Percentiles rank a stretch among this genome's conserved stretches.
These are phyloP conservation scores for Podargus strigoides DNA, from an alignment of 2,797 vertebrate genomes.

Conservation along the genomic window DNA sequence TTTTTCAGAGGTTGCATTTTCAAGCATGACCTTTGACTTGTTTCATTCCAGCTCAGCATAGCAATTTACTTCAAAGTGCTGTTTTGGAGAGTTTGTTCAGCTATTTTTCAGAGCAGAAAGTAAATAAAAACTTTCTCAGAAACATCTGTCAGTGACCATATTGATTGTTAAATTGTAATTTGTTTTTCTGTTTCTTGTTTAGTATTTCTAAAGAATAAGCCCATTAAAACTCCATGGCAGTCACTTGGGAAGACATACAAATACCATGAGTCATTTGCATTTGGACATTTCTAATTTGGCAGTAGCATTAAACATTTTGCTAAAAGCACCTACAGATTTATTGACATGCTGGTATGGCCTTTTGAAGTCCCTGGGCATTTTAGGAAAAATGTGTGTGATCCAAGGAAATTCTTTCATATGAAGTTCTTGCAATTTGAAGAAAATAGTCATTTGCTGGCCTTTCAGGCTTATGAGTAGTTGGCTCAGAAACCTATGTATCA, in stretches of 20 bases:
- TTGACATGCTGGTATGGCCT: neutral
- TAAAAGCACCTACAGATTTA: neutral
- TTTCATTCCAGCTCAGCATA: neutral
- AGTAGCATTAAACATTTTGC: neutral
- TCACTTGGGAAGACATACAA: neutral
- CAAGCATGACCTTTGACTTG: neutral
- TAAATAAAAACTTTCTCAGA: neutral
- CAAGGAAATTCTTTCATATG: neutral
- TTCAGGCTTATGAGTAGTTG: neutral
- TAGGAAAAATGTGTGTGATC: neutral
- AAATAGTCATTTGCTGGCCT: neutral
- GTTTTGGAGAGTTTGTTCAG: neutral
- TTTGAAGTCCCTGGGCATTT: neutral
- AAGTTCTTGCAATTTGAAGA: neutral
- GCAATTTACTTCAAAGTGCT: neutral
- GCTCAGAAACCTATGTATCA: neutral
- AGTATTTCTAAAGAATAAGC: neutral
- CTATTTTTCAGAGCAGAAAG: neutral
- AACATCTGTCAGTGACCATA: neutral
- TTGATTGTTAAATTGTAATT: neutral
- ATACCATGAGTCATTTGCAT: neutral
- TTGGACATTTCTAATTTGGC: neutral
- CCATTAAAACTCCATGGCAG: neutral
- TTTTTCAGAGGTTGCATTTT: neutral
- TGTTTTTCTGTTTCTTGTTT: neutral